Conservation (phyloP, 1,140 invertebrate genomes). For the Physella acuta region DNA sequence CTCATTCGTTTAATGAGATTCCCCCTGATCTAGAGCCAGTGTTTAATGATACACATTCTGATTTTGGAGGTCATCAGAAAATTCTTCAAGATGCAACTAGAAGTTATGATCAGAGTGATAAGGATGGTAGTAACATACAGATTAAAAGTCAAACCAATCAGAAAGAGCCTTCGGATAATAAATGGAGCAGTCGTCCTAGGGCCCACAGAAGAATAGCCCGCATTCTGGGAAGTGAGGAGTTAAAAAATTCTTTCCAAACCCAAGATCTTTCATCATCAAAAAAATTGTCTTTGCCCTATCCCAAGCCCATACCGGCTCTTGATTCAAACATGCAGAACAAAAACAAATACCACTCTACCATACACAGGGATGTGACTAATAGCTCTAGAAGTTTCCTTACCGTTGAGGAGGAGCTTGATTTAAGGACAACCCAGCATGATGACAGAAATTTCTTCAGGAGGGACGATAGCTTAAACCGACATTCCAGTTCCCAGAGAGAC, state of each 20-base stretch:
- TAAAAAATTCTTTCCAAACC: background rate
- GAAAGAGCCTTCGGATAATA: no score
- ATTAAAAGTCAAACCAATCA: no score
- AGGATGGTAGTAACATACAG: no score
- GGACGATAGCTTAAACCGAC: background rate
- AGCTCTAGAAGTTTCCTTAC: slow-evolving; percentile 7
- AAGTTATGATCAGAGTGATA: no score
- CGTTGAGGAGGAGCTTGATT: slow-evolving; percentile 16
- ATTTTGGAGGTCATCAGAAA: slow-evolving; percentile 13
- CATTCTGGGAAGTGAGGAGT: slow-evolving; percentile 11
- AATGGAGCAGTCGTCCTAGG: slow-evolving; percentile 18
- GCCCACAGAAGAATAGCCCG: slow-evolving; percentile 23
- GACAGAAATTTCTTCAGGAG: slow-evolving; percentile 5
- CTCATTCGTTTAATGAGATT: background rate
- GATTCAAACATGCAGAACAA: background rate
- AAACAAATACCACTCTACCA: background rate
- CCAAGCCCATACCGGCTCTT: background rate
- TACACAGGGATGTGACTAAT: background rate
- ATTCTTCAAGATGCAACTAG: background rate
- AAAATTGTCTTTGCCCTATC: background rate
- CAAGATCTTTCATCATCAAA: background rate
- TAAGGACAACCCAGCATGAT: slow-evolving; percentile 13
- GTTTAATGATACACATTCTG: slow-evolving; percentile 7
- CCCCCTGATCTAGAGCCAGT: slow-evolving; percentile 17
- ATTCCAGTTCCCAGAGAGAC: background rate